Base-by-base conservation (phyloP, 2,888 invertebrate genomes). In the Meta bourneti region DNA sequence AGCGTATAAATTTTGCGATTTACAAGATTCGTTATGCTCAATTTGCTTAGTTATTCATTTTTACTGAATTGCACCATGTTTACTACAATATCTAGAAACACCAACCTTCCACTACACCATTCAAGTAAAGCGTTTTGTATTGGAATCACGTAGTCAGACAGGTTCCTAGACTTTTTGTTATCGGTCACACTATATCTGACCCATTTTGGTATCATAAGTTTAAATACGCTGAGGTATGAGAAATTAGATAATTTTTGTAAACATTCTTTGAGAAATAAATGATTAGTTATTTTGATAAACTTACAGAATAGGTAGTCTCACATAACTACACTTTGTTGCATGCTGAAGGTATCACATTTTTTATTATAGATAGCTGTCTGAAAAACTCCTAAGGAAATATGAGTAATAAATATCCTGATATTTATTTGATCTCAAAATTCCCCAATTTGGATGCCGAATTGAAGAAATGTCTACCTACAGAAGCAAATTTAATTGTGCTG, bases 391-490 rank as follows among this genome's bases (percentile, higher is more conserved):
- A 34, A 34, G 8, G 61, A 16, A 78, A 70, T 8, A 87, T 80
- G 87, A 69, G 20, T 6, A 72, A n/a, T 16, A 71, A 11, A 9
- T 82, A 54, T 72, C 91, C 91, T 72, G 79, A 87, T 69, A 34
- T 91, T 54, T 91, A 91, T 79, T 72, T 91, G 19, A 61, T 83
- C 16, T 91, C 91, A 7, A 91, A 82, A 51, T 91, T 91, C 61
- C 91, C 91, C 1, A 61, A 70, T 61, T 69, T 91, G 9, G 82
- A 61, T 13, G 34, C 19, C 4, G 77, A 91, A 34, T 61, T 91
- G 20, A 87, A 74, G 34, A 87, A 87, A 1, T 79, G 74, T 52
- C 61, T 91, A n/a, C 91, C 91, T 7, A n/a, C 70, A 79, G 87
- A 91, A 82, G 61, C 48, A 6, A 91, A 91, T 61, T 72, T 91